phyloP scores from a whole-genome alignment of 2,113 vertebrate genomes.

The Catharus fuscescens region DNA sequence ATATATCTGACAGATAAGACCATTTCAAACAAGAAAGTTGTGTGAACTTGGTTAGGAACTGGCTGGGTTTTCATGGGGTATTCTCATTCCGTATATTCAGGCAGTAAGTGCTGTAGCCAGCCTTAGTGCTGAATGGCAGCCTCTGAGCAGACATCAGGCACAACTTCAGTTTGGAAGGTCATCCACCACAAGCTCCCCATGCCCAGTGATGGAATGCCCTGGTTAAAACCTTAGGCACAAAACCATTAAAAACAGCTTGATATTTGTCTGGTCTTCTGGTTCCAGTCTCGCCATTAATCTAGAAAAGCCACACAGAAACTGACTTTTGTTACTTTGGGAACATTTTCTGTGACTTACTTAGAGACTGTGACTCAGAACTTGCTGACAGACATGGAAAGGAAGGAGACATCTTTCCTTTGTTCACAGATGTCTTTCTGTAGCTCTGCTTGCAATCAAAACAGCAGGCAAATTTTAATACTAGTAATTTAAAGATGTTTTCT shows the following conservation, averaged over 20 bases:
- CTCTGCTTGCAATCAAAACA: neutral
- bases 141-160: neutral
- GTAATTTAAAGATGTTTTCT: conserved; percentile 13
- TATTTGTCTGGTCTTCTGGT: neutral
- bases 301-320: neutral
- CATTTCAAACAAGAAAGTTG: neutral
- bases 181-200: neutral
- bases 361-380: neutral
- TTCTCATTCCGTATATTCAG: neutral
- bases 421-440: neutral
- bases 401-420: neutral
- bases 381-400: neutral
- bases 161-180: neutral
- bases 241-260: neutral
- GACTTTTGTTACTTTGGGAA: neutral
- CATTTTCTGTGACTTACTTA: neutral
- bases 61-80: neutral
- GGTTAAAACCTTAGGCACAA: neutral
- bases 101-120: neutral
- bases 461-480: conserved; percentile 4
- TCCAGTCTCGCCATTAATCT: neutral
- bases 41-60: neutral
- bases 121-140: neutral
- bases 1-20: neutral
- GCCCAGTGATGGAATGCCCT: neutral